Percentiles rank a stretch among this genome's conserved stretches.
phyloP scores from a whole-genome alignment of 2,888 invertebrate genomes.

The Agelastica alni region DNA sequence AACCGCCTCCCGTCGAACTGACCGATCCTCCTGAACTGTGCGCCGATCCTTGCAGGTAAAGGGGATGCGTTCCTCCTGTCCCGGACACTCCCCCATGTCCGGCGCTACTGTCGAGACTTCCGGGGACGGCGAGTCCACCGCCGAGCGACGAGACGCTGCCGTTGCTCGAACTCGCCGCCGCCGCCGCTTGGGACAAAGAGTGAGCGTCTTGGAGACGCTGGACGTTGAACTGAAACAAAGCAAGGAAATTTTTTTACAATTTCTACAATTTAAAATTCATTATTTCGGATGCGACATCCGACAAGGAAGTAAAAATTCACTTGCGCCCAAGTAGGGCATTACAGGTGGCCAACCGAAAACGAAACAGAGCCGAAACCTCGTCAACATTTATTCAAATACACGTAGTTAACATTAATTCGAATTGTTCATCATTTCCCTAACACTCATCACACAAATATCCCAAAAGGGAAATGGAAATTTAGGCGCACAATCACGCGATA shows the following conservation, averaged over 20 bases:
- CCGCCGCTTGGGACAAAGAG: constrained; percentile 51
- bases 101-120: constrained; percentile 32
- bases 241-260: neutral
- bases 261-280: too few relatives aligned
- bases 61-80: constrained; percentile 47
- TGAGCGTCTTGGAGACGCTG: constrained; percentile 57
- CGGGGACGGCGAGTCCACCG: constrained; percentile 42
- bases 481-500: too few relatives aligned
- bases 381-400: too few relatives aligned
- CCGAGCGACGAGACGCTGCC: constrained; percentile 39
- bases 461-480: too few relatives aligned
- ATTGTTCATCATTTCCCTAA: too few relatives aligned
- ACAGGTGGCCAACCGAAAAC: too few relatives aligned
- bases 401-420: too few relatives aligned
- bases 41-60: constrained; percentile 52
- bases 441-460: too few relatives aligned
- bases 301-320: too few relatives aligned
- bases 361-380: too few relatives aligned
- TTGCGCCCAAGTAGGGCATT: too few relatives aligned
- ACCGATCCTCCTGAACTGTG: constrained; percentile 57
- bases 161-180: constrained; percentile 42
- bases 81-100: constrained; percentile 28
- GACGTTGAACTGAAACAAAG: constrained; percentile 56
- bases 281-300: too few relatives aligned
- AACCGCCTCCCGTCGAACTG: constrained; percentile 56